Evolutionary conservation across 2,113 vertebrate genomes (phyloP), one percentile per base, ranked within the genome.

Genomic region (Hippopotamus amphibius): DNA sequence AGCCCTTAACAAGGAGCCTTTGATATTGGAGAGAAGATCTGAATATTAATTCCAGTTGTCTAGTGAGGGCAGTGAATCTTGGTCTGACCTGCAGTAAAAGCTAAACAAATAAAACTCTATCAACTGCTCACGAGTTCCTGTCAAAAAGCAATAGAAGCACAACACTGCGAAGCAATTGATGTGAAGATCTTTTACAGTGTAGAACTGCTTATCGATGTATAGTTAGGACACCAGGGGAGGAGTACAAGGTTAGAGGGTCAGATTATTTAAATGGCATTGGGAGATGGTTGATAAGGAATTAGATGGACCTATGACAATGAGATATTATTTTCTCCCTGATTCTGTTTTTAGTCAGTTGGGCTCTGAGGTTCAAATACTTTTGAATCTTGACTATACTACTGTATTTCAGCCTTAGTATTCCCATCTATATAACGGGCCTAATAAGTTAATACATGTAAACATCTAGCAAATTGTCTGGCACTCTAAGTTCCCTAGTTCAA

Each of bases 41-140:
- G 98, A 93, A 95, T 97, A 97, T 96, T 97, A 97, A 96, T 96
- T 72, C 26, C 72, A 46, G 41, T 55, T 96, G 94, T 55, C 92
- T 93, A 97, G 96, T 81, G 84, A 95, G 59, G 71, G 83, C 76
- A 84, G 66, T 88, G 96, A 93, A 96, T 97, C 94, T 96, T 86
- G 86, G 83, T 55, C 48, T 97, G 82, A 97, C 84, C 91, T 98
- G 98, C 90, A 96, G 85, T 92, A 84, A 96, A 93, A 95, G 94
- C 65, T 95, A 96, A 95, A 98, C 82, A 97, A 94, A 97, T 11
- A 86, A 96, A 90, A 97, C 57, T 97, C 88, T 79, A 96, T 93
- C 66, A 91, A 80, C 83, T 43, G 21, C 87, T 97, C 86, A 90
- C 81, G 95, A 17, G 88, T 37, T 72, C 97, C 83, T 90, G n/a